Percentiles rank a stretch among this genome's conserved stretches.
Evolutionary conservation across 2,888 invertebrate species (phyloP).

Genomic region (Agrotis exclamationis): DNA sequence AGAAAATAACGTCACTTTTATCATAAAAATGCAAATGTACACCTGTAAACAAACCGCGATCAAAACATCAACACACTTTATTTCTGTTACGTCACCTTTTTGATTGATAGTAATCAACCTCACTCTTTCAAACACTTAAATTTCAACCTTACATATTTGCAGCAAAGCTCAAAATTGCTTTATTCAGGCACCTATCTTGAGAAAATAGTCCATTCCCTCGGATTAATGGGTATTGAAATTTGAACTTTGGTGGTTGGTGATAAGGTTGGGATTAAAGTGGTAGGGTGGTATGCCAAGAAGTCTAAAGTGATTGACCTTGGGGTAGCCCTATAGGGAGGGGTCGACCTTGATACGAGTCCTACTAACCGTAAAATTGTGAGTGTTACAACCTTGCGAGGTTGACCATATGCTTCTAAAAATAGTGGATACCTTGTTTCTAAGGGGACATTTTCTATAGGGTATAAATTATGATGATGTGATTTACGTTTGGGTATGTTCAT

Average conservation of each 20-base stretch:
- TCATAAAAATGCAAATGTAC: conserved; percentile 27
- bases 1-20: conserved; percentile 4
- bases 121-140: conserved; percentile 16
- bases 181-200: neutral
- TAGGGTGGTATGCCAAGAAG: conserved; percentile 19
- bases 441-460: neutral
- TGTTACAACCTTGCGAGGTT: conserved; percentile 47
- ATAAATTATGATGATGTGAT: neutral
- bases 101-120: conserved; percentile 59
- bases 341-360: conserved; percentile 65
- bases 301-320: conserved; percentile 57
- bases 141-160: conserved; percentile 23
- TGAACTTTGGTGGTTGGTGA: neutral
- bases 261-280: conserved; percentile 41
- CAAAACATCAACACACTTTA: conserved; percentile 50
- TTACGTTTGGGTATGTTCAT: too few relatives aligned
- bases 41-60: conserved; percentile 49
- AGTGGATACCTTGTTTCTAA: conserved; percentile 14
- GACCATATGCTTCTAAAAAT: conserved; percentile 59
- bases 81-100: conserved; percentile 50
- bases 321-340: conserved; percentile 56
- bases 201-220: conserved; percentile 23
- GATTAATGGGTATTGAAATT: conserved; percentile 17
- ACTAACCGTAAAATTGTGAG: conserved; percentile 67
- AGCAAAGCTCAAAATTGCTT: conserved; percentile 7